phyloP scores from a whole-genome alignment of 2,113 vertebrate species.

The Calyptommatus sinebrachiatus region DNA sequence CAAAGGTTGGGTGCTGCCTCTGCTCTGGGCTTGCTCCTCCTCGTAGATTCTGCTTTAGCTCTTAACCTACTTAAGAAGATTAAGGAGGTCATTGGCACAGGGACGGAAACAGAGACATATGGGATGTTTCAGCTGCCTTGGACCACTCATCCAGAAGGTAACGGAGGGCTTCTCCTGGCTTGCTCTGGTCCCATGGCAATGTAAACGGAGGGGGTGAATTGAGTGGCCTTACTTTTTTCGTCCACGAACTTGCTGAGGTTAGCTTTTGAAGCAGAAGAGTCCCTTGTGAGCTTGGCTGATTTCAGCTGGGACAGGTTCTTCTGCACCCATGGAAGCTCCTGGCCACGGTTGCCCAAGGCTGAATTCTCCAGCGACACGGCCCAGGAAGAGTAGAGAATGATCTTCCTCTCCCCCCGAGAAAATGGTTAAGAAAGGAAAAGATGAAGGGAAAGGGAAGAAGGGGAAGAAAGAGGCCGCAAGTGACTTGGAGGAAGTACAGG shows the following conservation, averaged over 20 bases:
- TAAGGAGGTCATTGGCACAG: neutral
- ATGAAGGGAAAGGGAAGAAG: conserved; percentile 74
- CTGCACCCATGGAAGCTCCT: neutral
- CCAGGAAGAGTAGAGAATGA: conserved; percentile 52
- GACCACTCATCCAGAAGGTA: neutral
- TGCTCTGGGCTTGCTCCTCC: too few relatives aligned
- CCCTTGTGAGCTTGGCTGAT: neutral
- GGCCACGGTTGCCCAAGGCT: neutral
- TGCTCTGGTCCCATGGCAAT: neutral
- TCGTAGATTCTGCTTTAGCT: neutral
- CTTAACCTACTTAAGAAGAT: neutral
- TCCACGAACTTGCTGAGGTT: neutral
- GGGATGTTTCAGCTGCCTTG: neutral
- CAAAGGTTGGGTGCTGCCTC: too few relatives aligned
- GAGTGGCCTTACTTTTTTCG: neutral
- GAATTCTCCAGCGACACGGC: neutral
- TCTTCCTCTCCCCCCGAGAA: conserved; percentile 59
- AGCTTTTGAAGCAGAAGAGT: too few relatives aligned
- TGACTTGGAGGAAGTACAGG: conserved; percentile 81
- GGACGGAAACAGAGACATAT: neutral
- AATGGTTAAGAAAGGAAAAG: conserved; percentile 75
- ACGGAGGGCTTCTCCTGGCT: neutral
- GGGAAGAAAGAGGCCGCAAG: conserved; percentile 75
- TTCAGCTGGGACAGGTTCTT: neutral
- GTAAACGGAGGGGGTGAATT: neutral